Percentiles rank a stretch among this genome's conserved stretches.
Conservation (phyloP, 2,113 vertebrate genomes). For the Mionectes macconnelli region DNA sequence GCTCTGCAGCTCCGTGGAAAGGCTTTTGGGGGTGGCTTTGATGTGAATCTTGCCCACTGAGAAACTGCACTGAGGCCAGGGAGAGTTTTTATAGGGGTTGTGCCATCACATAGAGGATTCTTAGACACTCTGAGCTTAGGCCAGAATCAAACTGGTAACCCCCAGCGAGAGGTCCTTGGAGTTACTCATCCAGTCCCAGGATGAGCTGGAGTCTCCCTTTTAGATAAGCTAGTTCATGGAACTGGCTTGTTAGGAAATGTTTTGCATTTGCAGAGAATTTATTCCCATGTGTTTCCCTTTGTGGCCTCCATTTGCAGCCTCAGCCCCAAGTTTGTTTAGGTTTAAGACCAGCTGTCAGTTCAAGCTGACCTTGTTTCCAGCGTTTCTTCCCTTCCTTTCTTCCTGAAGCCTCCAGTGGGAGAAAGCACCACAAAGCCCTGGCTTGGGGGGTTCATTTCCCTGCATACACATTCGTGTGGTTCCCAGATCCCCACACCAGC, state of each 20-base stretch:
- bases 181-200: neutral
- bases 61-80: neutral
- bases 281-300: neutral
- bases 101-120: neutral
- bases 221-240: neutral
- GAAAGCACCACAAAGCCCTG: neutral
- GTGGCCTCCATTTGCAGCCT: neutral
- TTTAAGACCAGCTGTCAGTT: neutral
- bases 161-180: neutral
- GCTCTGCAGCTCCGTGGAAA: neutral
- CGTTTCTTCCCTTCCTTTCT: neutral
- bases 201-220: neutral
- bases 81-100: neutral
- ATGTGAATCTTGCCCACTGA: neutral
- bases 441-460: neutral
- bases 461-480: rapidly evolving
- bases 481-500: neutral
- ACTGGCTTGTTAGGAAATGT: neutral
- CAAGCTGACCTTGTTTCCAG: neutral
- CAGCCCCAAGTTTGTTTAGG: neutral
- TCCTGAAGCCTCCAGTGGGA: neutral
- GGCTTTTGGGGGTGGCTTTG: neutral
- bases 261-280: neutral
- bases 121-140: neutral
- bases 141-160: neutral